Conservation (phyloP, 2,113 vertebrate genomes). For the Hiodon tergisus region DNA sequence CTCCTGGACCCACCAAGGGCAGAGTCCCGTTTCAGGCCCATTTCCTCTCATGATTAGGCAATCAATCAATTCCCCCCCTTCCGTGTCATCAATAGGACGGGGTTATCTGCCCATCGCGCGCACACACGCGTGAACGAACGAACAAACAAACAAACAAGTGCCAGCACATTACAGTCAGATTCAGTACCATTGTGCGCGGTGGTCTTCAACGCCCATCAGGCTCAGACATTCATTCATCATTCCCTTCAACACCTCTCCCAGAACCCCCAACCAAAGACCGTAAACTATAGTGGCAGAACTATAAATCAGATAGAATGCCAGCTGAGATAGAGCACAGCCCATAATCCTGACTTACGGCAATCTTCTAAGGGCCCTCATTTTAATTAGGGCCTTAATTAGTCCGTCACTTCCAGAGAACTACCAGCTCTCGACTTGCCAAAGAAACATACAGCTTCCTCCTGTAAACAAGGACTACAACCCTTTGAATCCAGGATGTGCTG, state of each 20-base stretch:
- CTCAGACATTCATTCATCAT: slow-evolving; percentile 60
- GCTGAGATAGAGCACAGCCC: slow-evolving; percentile 23
- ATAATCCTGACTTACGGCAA: slow-evolving; percentile 14
- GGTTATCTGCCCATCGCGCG: slow-evolving; percentile 76
- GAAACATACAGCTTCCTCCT: too few relatives aligned
- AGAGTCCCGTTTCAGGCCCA: slow-evolving; percentile 78
- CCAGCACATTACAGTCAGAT: slow-evolving; percentile 75
- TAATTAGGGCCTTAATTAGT: slow-evolving; percentile 13
- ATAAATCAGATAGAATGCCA: not conserved
- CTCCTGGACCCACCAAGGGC: slow-evolving; percentile 70
- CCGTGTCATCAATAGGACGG: slow-evolving; percentile 75
- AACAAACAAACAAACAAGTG: slow-evolving; percentile 1
- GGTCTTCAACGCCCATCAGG: slow-evolving; percentile 57
- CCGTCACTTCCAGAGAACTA: not conserved
- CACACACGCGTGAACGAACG: slow-evolving; percentile 17
- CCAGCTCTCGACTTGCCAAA: too few relatives aligned
- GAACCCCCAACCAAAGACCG: slow-evolving; percentile 26
- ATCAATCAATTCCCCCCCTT: slow-evolving; percentile 79
- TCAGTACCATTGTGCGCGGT: slow-evolving; percentile 66
- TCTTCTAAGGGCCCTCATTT: slow-evolving; percentile 31
- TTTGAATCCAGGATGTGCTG: too few relatives aligned
- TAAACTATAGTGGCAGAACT: not conserved
- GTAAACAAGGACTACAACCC: too few relatives aligned
- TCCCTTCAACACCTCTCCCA: slow-evolving; percentile 33
- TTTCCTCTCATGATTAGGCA: slow-evolving; percentile 80